These are phyloP conservation scores for Sweltsa coloradensis DNA, from an alignment of 1,140 invertebrate genomes.

Conservation along the genomic window DNA sequence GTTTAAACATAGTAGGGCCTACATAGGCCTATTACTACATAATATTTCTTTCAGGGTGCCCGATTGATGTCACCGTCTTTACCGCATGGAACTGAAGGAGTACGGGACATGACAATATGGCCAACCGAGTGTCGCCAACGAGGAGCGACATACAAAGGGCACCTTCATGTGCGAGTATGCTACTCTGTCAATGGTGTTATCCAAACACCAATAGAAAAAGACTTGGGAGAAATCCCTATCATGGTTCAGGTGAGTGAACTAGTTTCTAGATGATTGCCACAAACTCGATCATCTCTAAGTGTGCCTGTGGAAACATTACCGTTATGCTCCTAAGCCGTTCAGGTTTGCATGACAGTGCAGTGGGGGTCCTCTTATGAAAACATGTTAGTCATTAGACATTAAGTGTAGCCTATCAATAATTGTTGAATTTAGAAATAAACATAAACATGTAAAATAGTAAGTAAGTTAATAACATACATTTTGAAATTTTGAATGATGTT, in stretches of 20 bases:
- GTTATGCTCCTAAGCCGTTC: no score
- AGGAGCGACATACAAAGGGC: constrained; percentile 64
- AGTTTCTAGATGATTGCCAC: not conserved
- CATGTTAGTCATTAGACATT: no score
- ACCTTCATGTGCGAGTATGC: constrained; percentile 47
- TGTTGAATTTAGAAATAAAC: no score
- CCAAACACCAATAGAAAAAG: constrained; percentile 48
- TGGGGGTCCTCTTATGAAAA: no score
- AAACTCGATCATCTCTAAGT: not conserved
- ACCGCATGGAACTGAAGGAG: constrained; percentile 44
- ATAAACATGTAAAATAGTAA: no score
- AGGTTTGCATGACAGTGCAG: no score
- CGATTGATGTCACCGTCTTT: constrained; percentile 49
- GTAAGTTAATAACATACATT: no score
- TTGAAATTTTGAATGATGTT: no score
- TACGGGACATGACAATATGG: constrained; percentile 45
- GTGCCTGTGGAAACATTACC: no score
- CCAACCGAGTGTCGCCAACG: constrained; percentile 74
- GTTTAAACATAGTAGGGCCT: no score
- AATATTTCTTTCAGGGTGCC: constrained; percentile 33
- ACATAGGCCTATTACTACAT: no score
- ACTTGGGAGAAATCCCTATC: constrained; percentile 72
- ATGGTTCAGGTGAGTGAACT: constrained; percentile 75
- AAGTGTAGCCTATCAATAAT: no score
- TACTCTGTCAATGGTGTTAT: constrained; percentile 54